phyloP scores from a whole-genome alignment of 1,140 invertebrate species.

The Araneus ventricosus region DNA sequence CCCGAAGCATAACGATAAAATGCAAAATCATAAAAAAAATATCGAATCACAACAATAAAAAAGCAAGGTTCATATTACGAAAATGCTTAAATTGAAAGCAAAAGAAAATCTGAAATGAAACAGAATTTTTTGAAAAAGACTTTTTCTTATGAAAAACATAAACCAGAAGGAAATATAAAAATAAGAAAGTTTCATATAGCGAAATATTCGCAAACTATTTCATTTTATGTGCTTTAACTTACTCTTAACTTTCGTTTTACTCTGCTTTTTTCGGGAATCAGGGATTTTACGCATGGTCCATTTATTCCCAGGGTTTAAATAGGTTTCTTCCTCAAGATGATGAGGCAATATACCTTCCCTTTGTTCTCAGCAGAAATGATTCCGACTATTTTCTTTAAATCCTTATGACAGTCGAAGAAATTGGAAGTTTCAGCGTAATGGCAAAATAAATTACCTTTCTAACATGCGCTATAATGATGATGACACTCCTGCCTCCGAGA shows the following conservation, averaged over 20 bases:
- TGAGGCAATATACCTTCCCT: not conserved
- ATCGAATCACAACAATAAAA: not conserved
- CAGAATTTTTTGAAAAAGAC: not conserved
- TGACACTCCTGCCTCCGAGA: not conserved
- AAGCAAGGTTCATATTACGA: not conserved
- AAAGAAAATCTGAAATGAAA: not conserved
- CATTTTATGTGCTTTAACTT: not conserved
- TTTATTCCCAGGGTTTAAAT: slow-evolving; percentile 16
- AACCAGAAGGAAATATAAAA: not conserved
- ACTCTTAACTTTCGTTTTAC: not conserved
- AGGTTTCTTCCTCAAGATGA: not conserved
- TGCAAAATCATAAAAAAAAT: not conserved
- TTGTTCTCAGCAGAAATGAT: not conserved
- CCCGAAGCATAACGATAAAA: not conserved
- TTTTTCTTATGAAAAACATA: not conserved
- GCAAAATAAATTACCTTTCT: not conserved
- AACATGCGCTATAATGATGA: slow-evolving; percentile 23
- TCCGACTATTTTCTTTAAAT: slow-evolving; percentile 26
- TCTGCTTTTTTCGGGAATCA: not conserved
- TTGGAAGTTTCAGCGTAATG: slow-evolving; percentile 26
- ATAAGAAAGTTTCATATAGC: not conserved
- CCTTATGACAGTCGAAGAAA: slow-evolving; percentile 26
- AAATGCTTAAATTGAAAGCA: not conserved
- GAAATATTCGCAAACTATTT: not conserved
- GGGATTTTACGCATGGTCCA: not conserved